Evolutionary conservation across 2,113 vertebrate species (phyloP).

Genomic region (Loxodonta africana): DNA sequence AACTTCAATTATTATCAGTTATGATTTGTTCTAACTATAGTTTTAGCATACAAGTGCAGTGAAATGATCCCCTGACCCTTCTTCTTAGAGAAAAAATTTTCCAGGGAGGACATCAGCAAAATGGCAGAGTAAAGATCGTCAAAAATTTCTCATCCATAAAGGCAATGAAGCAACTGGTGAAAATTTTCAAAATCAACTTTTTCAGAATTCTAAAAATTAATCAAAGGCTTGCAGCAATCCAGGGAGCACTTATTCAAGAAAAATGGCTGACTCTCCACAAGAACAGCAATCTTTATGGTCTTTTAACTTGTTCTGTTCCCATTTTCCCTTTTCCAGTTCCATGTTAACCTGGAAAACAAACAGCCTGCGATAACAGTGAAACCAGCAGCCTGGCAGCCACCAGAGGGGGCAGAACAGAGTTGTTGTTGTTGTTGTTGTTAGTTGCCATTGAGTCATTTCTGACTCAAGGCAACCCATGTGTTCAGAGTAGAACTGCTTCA

Average conservation of each 20-base stretch:
- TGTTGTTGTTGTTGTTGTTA: too few species aligned
- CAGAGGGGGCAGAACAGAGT: not conserved
- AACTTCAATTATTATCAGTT: not conserved
- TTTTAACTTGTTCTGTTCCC: not conserved
- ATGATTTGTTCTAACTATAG: not conserved
- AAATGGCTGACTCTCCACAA: not conserved
- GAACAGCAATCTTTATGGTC: not conserved
- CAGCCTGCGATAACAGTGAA: not conserved
- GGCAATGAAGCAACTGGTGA: not conserved
- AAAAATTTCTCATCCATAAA: not conserved
- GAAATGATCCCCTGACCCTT: not conserved
- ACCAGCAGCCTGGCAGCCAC: not conserved
- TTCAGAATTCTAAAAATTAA: not conserved
- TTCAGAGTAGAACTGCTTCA: too few species aligned
- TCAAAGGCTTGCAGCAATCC: not conserved
- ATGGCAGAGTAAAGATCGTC: not conserved
- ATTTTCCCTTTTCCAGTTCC: not conserved
- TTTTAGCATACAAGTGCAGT: not conserved
- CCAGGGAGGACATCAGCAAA: not conserved
- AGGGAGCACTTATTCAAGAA: not conserved
- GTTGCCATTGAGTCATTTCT: not conserved
- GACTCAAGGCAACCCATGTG: too few species aligned
- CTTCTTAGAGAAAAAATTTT: not conserved
- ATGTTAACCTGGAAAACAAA: not conserved
- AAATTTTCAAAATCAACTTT: not conserved